These are phyloP conservation scores for Pemphigus obesinymphae DNA, from an alignment of 1,140 invertebrate species.

Conservation along the genomic window DNA sequence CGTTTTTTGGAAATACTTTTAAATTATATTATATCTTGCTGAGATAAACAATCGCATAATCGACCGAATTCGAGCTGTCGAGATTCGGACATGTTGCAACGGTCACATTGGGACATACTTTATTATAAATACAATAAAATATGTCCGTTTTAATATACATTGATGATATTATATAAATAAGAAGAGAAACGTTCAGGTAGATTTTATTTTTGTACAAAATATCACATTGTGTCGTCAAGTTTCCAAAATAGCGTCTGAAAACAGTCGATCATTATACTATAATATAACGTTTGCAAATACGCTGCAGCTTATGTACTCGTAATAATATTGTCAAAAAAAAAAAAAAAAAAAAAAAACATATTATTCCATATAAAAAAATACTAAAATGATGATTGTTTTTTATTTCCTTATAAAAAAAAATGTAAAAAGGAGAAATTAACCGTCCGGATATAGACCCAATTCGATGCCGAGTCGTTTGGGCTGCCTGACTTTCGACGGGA, in stretches of 20 bases:
- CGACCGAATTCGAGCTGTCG: too few relatives aligned
- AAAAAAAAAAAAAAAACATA: neutral
- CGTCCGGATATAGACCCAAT: slow-evolving; percentile 3
- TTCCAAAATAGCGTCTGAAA: neutral
- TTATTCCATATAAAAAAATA: neutral
- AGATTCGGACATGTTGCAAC: too few relatives aligned
- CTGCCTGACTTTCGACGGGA: slow-evolving; percentile 16
- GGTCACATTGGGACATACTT: too few relatives aligned
- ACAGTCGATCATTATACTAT: neutral
- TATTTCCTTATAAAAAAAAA: neutral
- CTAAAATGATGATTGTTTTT: neutral
- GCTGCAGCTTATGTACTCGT: neutral
- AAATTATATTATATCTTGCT: too few relatives aligned
- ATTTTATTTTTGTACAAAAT: neutral
- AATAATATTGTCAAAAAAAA: neutral
- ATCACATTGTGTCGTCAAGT: slow-evolving; percentile 16
- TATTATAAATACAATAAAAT: too few relatives aligned
- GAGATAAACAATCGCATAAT: too few relatives aligned
- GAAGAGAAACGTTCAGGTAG: neutral
- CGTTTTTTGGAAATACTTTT: too few relatives aligned
- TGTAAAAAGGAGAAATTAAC: neutral
- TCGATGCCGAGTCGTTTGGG: slow-evolving; percentile 24
- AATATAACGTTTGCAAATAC: neutral
- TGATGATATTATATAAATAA: neutral
- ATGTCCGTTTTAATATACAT: neutral